Conservation (phyloP, 2,113 vertebrate genomes). For the Nothoprocta perdicaria region DNA sequence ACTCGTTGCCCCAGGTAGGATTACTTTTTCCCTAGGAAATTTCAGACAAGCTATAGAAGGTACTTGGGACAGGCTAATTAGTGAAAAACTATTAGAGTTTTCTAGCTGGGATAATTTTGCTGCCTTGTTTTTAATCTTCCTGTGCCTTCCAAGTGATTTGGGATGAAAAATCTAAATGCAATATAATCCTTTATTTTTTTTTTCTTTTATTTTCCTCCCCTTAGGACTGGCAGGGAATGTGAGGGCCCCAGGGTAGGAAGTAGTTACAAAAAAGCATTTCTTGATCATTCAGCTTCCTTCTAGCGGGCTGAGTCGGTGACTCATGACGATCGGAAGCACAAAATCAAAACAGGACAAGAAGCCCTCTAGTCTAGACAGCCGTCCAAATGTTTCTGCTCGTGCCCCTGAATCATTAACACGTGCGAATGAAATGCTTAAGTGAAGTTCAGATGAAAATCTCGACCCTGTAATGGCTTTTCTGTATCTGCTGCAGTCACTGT, state of each 20-base stretch:
- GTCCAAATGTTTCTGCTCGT: constrained; percentile 35
- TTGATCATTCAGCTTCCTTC: not conserved
- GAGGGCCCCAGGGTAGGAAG: not conserved
- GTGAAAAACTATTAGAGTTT: not conserved
- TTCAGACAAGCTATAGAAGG: not conserved
- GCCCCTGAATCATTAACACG: not conserved
- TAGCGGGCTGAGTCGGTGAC: not conserved
- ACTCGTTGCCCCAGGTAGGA: not conserved
- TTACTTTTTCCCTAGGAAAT: not conserved
- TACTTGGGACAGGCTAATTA: not conserved
- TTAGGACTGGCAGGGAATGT: not conserved
- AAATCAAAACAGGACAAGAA: constrained; percentile 4
- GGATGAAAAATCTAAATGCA: not conserved
- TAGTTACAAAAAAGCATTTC: not conserved
- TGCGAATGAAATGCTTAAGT: not conserved
- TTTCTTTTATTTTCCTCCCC: too few species aligned
- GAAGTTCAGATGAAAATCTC: not conserved
- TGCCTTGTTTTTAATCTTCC: not conserved
- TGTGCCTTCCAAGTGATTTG: not conserved
- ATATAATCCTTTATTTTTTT: not conserved
- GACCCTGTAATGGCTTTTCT: not conserved
- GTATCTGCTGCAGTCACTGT: not conserved
- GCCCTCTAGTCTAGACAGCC: constrained; percentile 15
- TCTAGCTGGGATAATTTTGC: not conserved
- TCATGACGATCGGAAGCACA: not conserved